These are phyloP conservation scores for Schrankia costaestrigalis DNA, from an alignment of 2,888 invertebrate genomes.

Conservation along the genomic window DNA sequence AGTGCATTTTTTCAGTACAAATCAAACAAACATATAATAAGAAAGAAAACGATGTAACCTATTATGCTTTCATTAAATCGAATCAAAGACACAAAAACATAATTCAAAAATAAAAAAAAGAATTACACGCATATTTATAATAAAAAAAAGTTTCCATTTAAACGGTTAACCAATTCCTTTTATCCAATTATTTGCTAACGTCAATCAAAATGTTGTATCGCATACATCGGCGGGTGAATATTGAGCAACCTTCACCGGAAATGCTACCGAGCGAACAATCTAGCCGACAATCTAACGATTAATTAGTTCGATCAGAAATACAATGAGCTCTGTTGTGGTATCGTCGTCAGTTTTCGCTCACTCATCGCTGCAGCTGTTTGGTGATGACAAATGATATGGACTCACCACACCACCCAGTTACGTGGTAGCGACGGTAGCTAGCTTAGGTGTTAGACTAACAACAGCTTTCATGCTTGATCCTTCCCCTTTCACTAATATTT, in stretches of 20 bases:
- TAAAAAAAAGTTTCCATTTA: constrained; percentile 19
- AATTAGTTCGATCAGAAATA: constrained; percentile 72
- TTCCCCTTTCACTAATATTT: too few relatives aligned
- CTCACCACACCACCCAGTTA: constrained; percentile 5
- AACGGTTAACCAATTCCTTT: constrained; percentile 31
- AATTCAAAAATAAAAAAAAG: too few relatives aligned
- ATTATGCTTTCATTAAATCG: too few relatives aligned
- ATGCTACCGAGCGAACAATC: constrained; percentile 73
- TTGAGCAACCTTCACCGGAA: constrained; percentile 77
- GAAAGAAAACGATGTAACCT: too few relatives aligned
- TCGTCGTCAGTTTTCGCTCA: constrained; percentile 62
- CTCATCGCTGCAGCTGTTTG: constrained; percentile 68
- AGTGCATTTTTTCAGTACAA: too few relatives aligned
- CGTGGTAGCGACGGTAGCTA: neutral
- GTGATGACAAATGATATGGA: constrained; percentile 54
- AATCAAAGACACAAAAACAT: too few relatives aligned
- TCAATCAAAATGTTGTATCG: constrained; percentile 62
- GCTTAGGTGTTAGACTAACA: neutral
- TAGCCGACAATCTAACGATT: constrained; percentile 72
- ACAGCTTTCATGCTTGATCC: too few relatives aligned
- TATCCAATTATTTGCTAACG: constrained; percentile 60
- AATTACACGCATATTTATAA: constrained; percentile 19
- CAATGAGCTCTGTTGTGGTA: constrained; percentile 72
- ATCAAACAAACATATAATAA: too few relatives aligned
- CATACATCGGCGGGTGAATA: constrained; percentile 60